Evolutionary conservation across 1,140 invertebrate genomes (phyloP), one percentile per base, ranked within the genome.

Genomic region (Archegozetes longisetosus): DNA sequence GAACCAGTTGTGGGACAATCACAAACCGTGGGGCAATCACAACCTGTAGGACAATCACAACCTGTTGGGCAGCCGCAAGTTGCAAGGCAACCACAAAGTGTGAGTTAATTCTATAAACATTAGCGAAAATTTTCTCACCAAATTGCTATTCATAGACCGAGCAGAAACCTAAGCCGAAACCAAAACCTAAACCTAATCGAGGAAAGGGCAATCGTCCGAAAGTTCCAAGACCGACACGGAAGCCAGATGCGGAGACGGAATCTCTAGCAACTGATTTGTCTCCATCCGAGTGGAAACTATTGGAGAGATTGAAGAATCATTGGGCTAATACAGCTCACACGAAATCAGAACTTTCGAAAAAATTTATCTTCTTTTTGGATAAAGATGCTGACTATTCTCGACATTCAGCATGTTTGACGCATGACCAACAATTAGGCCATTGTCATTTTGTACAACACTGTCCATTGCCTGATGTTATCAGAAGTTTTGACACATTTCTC

Each of bases 371-470:
- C 32, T 40, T 6, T 6, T 40, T 40, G 32, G 32, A 40, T 17
- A 40, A 17, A 40, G 17, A 6, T 40, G 17, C 32, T 17, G 17
- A 17, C 32, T 40, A 40, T 40, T 17, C 6, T 6, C 32, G 32
- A 40, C 17, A 40, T 17, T 6, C 6, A 9, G 32, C 32, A 6
- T 84, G 82, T 61, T 65, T 75, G n/a, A 78, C 79, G 1, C 77
- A 80, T 0, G 72, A 75, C 23, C 78, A 81, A 14, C 74, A 76
- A 48, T 62, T 66, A 12, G 83, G 82, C 0, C 76, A 77, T 61
- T 85, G 82, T 67, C 77, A 78, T 20, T 81, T 82, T 62, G 66
- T 80, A 0, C 73, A 75, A 23, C 78, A 78, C 66, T 85, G 82
- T 63, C 70, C 78, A n/a, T 71, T 79, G 64, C 75, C 80, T 0